Percentiles rank a stretch among this genome's conserved stretches.
phyloP scores from a whole-genome alignment of 2,888 invertebrate genomes.

The Rhamphomyia laevipes region DNA sequence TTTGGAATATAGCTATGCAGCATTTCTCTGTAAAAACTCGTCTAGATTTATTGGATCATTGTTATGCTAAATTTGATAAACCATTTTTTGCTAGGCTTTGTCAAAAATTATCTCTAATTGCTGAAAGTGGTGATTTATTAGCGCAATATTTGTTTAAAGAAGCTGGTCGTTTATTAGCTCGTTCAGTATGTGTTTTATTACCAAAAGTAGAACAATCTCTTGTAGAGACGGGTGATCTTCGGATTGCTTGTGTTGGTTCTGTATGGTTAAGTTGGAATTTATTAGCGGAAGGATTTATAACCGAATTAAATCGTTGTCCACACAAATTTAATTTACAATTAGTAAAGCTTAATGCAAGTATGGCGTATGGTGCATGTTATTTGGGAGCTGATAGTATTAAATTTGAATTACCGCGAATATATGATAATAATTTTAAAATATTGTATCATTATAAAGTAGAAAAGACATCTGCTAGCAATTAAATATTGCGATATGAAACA shows the following conservation, averaged over 20 bases:
- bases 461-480: not conserved
- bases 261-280: conserved; percentile 90
- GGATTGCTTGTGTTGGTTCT: conserved; percentile 84
- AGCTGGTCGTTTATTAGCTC: conserved; percentile 54
- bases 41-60: conserved; percentile 56
- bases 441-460: conserved; percentile 40
- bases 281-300: conserved; percentile 57
- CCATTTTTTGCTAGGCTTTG: conserved; percentile 57
- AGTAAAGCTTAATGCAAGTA: conserved; percentile 56
- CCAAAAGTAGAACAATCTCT: conserved; percentile 47
- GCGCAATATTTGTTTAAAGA: conserved; percentile 56
- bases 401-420: conserved; percentile 55
- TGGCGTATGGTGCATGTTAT: conserved; percentile 78
- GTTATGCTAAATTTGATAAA: conserved; percentile 77
- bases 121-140: conserved; percentile 60
- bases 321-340: conserved; percentile 43
- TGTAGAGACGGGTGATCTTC: conserved; percentile 38
- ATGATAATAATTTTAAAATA: conserved; percentile 52
- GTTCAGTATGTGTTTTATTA: conserved; percentile 51
- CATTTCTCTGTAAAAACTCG: conserved; percentile 63
- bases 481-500: too few species aligned
- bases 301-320: conserved; percentile 39
- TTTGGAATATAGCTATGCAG: conserved; percentile 59
- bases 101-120: conserved; percentile 55
- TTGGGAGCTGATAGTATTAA: conserved; percentile 62